Conservation (phyloP, 2,888 invertebrate genomes). For the Andrena flavipes region DNA sequence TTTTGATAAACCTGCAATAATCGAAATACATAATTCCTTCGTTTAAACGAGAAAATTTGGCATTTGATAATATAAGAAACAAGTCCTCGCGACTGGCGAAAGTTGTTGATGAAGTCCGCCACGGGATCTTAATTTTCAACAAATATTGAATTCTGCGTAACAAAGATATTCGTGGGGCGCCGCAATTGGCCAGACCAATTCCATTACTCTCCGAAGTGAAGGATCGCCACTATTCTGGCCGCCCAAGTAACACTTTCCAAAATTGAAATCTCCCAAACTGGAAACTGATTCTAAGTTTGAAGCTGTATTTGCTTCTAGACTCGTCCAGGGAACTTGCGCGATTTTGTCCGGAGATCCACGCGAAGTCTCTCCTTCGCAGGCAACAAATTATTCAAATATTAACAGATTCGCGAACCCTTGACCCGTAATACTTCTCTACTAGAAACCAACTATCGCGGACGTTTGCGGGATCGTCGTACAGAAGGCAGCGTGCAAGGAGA, state of each 20-base stretch:
- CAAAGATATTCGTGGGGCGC: slow-evolving; percentile 19
- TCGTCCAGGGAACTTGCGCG: slow-evolving; percentile 5
- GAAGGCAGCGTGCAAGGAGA: neutral
- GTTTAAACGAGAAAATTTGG: neutral
- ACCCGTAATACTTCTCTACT: too few relatives aligned
- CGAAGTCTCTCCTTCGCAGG: neutral
- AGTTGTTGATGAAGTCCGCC: slow-evolving; percentile 4
- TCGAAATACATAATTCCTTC: neutral
- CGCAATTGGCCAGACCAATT: slow-evolving; percentile 30
- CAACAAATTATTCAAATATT: neutral
- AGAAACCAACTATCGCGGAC: neutral
- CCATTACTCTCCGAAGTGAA: slow-evolving; percentile 25
- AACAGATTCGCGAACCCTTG: neutral
- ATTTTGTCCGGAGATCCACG: slow-evolving; percentile 14
- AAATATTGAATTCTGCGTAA: slow-evolving; percentile 5
- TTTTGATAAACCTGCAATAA: slow-evolving; percentile 9
- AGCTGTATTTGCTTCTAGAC: slow-evolving; percentile 2
- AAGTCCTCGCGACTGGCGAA: neutral
- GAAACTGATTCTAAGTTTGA: slow-evolving; percentile 23
- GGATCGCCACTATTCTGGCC: slow-evolving; percentile 11
- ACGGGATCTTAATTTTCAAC: neutral
- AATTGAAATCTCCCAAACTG: slow-evolving; percentile 33
- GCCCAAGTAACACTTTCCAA: slow-evolving; percentile 35
- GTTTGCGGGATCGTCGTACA: slow-evolving; percentile 23
- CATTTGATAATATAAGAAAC: too few relatives aligned